phyloP scores from a whole-genome alignment of 2,113 vertebrate species.

The Mesocricetus auratus region DNA sequence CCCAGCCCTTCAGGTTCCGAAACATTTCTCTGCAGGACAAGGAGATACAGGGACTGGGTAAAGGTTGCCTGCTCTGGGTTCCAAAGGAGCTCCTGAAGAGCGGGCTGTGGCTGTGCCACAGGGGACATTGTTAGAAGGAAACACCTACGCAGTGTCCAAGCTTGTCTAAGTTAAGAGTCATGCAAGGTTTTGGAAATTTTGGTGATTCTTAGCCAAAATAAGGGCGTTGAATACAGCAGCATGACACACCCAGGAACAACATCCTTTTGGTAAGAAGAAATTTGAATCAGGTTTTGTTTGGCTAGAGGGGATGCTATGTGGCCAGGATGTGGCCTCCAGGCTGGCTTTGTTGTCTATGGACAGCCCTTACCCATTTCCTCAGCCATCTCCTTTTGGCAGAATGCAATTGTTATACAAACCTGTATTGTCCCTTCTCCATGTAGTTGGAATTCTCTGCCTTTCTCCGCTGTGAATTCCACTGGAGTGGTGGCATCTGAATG shows the following conservation, averaged over 20 bases:
- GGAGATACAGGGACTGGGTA: conserved; percentile 7
- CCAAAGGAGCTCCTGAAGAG: neutral
- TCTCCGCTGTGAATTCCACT: neutral
- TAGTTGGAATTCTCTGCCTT: neutral
- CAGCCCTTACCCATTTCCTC: neutral
- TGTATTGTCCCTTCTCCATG: neutral
- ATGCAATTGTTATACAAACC: fast-evolving
- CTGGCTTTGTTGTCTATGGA: neutral
- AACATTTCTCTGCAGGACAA: conserved; percentile 53
- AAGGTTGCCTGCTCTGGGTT: neutral
- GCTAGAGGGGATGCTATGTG: neutral
- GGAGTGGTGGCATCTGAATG: too few relatives aligned
- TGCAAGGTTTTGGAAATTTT: conserved; percentile 29
- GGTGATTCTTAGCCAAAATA: conserved; percentile 63
- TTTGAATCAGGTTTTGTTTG: conserved; percentile 27
- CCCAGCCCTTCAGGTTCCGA: conserved; percentile 48
- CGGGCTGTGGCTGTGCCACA: fast-evolving
- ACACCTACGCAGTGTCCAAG: neutral
- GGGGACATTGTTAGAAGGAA: neutral
- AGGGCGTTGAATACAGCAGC: conserved; percentile 65
- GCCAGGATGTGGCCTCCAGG: conserved; percentile 34
- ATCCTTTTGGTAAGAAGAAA: conserved; percentile 67
- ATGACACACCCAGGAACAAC: conserved; percentile 58
- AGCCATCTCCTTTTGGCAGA: neutral
- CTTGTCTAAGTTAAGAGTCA: conserved; percentile 51